These are phyloP conservation scores for Drosophila macrothrix DNA, from an alignment of 2,888 invertebrate genomes.

Conservation along the genomic window DNA sequence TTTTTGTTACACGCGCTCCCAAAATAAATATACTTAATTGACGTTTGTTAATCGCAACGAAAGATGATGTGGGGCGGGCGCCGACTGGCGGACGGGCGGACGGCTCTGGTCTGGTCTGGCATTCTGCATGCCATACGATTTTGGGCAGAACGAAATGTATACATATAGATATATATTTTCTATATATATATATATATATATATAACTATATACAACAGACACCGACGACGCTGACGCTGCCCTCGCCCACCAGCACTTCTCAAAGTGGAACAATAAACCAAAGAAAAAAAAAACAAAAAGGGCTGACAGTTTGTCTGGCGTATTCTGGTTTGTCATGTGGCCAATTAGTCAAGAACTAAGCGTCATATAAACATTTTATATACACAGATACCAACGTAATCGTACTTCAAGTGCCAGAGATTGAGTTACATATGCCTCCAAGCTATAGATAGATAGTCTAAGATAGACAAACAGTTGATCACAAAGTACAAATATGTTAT, in stretches of 20 bases:
- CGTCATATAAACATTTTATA: slow-evolving; percentile 1
- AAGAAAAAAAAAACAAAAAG: slow-evolving; percentile 37
- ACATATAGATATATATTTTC: neutral
- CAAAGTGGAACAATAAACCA: slow-evolving; percentile 61
- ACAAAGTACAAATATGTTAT: neutral
- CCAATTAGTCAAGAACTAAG: slow-evolving; percentile 42
- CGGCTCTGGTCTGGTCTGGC: slow-evolving; percentile 21
- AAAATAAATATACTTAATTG: slow-evolving; percentile 77
- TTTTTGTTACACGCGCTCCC: slow-evolving; percentile 72
- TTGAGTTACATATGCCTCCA: no score
- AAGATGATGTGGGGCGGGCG: slow-evolving; percentile 38
- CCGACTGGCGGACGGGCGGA: slow-evolving; percentile 3
- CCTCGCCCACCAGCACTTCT: slow-evolving; percentile 49
- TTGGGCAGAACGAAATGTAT: slow-evolving; percentile 27
- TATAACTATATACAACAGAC: slow-evolving; percentile 4
- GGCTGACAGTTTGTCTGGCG: slow-evolving; percentile 71
- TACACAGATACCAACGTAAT: neutral
- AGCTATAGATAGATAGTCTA: neutral
- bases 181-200: slow-evolving; percentile 4
- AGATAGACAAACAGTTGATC: neutral
- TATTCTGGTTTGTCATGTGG: slow-evolving; percentile 41
- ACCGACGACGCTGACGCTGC: slow-evolving; percentile 12
- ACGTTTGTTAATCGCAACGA: slow-evolving; percentile 72
- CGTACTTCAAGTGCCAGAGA: neutral
- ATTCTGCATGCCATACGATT: slow-evolving; percentile 47